A percentile compares a stretch with the other conserved stretches of the same genome.
These are phyloP conservation scores for Dolichotis patagonum DNA, from an alignment of 2,113 vertebrate genomes.

Conservation along the genomic window DNA sequence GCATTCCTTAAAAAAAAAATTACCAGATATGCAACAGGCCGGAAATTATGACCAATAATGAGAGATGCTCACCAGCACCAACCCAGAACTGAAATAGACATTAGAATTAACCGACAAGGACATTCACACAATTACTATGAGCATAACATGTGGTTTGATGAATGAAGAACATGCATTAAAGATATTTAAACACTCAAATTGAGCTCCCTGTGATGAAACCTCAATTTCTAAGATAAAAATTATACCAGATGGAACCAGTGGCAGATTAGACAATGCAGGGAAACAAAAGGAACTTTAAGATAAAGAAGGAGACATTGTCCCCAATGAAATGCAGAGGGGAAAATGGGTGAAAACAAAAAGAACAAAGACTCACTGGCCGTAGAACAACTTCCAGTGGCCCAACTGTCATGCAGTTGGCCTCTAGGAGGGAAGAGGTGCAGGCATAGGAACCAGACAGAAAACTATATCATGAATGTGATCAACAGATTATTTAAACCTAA, in stretches of 20 bases:
- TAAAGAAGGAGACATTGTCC: neutral
- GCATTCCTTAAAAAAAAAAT: conserved; percentile 52
- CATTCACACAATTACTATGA: neutral
- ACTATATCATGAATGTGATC: neutral
- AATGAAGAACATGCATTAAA: conserved; percentile 6
- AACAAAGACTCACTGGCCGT: neutral
- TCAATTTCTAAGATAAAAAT: conserved; percentile 45
- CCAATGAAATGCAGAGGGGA: neutral
- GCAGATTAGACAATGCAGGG: neutral
- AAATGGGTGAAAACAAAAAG: neutral
- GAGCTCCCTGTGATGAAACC: conserved; percentile 19
- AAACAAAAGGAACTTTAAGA: conserved; percentile 9
- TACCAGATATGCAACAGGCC: neutral
- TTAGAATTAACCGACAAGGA: conserved; percentile 46
- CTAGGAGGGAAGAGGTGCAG: neutral
- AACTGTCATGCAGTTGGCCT: neutral
- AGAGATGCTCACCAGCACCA: conserved; percentile 46
- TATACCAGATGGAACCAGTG: neutral
- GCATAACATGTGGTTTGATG: neutral
- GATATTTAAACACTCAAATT: conserved; percentile 9
- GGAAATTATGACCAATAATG: conserved; percentile 36
- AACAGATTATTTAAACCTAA: conserved; percentile 8
- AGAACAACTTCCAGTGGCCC: neutral
- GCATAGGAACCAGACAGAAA: neutral
- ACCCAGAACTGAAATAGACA: neutral